Evolutionary conservation across 2,113 vertebrate genomes (phyloP).

Genomic region (Charadrius vociferus): DNA sequence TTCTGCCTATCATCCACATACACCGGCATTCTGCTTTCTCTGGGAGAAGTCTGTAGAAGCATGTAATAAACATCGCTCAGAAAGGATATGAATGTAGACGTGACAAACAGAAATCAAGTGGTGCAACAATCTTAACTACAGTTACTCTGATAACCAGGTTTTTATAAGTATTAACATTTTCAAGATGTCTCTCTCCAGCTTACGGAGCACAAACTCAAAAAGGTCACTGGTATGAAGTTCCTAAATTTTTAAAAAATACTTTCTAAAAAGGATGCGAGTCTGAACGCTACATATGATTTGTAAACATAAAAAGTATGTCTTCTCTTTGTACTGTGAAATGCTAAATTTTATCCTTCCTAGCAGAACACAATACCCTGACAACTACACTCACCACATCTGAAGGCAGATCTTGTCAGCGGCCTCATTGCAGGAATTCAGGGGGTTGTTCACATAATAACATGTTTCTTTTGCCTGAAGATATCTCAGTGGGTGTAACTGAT

Average conservation of each 20-base stretch:
- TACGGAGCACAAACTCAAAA: neutral
- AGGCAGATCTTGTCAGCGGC: neutral
- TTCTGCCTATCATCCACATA: neutral
- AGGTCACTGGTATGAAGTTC: neutral
- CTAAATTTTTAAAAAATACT: neutral
- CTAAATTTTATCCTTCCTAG: neutral
- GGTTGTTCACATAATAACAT: neutral
- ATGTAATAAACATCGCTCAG: neutral
- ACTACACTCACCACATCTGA: neutral
- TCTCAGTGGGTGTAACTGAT: neutral
- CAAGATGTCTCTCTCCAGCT: neutral
- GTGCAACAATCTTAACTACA: neutral
- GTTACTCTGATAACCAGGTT: neutral
- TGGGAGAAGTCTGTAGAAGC: neutral
- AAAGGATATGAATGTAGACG: rapidly evolving
- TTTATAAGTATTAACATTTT: neutral
- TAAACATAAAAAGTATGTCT: neutral
- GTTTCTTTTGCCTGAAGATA: neutral
- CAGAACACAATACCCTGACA: neutral
- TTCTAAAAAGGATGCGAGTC: neutral
- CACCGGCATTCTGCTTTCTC: neutral
- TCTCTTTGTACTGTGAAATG: neutral
- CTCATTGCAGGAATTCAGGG: neutral
- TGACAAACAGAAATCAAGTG: neutral
- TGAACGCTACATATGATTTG: neutral